Base-by-base conservation (phyloP, 2,113 vertebrate genomes). In the Pachypanchax playfairii region DNA sequence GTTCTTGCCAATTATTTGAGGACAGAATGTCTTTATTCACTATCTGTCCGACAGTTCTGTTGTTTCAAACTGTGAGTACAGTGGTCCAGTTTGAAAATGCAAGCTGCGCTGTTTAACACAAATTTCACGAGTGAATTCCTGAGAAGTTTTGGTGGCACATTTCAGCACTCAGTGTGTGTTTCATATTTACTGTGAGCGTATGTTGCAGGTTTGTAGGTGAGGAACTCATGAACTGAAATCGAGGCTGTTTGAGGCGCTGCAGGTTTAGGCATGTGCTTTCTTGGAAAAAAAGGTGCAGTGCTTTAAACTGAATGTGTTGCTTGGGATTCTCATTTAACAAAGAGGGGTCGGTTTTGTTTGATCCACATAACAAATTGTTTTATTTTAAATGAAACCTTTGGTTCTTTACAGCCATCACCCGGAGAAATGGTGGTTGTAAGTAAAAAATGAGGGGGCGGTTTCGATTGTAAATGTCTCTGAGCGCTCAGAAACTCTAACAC, bases 261-360 rank as follows among this genome's bases (percentile, higher is more conserved):
- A 10, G 5, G 84, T 82, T 62, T 49, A 20, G 72, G 39, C 85
- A 64, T 42, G 87, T 42, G 63, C 22, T 42, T 35, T 51, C 43
- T 42, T 51, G 71, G 42, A 69, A 63, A 70, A 67, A 67, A 36
- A 62, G 51, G 41, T 38, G 61, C 48, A 65, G 59, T 10, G 3
- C 64, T 56, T 33, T n/a, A n/a, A n/a, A n/a, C 39, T 24, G 38
- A 66, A 57, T 21, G 28, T n/a, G n/a, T n/a, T n/a, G n/a, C n/a
- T n/a, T n/a, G n/a, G n/a, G 9, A 43, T 65, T 58, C 28, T 60
- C 22, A 52, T 53, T 55, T 56, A 17, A 68, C 63, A 65, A 60
- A 59, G 61, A 71, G 41, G 2, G 21, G 67, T 58, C 63, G 53
- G 62, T 77, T 47, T 60, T 43, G 50, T 66, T 48, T 56, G 56